Percentiles rank a stretch among this genome's conserved stretches.
Conservation (phyloP, 2,888 invertebrate genomes). For the Pilophorus perplexus region DNA sequence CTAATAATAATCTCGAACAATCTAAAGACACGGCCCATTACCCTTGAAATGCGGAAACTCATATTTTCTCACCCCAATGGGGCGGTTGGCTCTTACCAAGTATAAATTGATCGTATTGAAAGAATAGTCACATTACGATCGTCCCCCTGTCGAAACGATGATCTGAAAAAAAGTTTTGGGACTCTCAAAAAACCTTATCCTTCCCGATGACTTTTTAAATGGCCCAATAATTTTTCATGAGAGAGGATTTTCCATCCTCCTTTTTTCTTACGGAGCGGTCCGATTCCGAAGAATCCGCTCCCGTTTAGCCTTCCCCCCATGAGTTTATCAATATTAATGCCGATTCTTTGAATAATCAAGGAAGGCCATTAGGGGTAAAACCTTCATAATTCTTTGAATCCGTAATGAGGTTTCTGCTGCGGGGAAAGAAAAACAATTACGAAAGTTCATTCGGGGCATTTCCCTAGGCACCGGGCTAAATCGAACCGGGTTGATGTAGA, state of each 20-base stretch:
- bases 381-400: conserved; percentile 27
- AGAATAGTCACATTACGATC: too few relatives aligned
- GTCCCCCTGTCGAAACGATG: too few relatives aligned
- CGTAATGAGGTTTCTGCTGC: neutral
- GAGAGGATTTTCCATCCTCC: neutral
- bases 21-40: too few relatives aligned
- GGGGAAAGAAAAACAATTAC: conserved; percentile 28
- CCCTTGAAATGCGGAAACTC: too few relatives aligned
- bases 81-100: too few relatives aligned
- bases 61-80: too few relatives aligned
- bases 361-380: conserved; percentile 25
- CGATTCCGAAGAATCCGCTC: conserved; percentile 5
- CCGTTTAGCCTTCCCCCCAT: neutral
- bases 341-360: conserved; percentile 31
- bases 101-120: too few relatives aligned
- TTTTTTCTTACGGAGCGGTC: neutral
- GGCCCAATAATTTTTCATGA: conserved; percentile 1
- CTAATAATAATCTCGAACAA: too few relatives aligned
- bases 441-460: conserved; percentile 15
- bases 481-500: neutral
- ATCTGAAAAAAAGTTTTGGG: too few relatives aligned
- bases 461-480: too few relatives aligned
- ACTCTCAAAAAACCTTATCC: too few relatives aligned
- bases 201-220: neutral
- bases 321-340: conserved; percentile 34